phyloP scores from a whole-genome alignment of 2,797 vertebrate species.

The Myotis myotis region DNA sequence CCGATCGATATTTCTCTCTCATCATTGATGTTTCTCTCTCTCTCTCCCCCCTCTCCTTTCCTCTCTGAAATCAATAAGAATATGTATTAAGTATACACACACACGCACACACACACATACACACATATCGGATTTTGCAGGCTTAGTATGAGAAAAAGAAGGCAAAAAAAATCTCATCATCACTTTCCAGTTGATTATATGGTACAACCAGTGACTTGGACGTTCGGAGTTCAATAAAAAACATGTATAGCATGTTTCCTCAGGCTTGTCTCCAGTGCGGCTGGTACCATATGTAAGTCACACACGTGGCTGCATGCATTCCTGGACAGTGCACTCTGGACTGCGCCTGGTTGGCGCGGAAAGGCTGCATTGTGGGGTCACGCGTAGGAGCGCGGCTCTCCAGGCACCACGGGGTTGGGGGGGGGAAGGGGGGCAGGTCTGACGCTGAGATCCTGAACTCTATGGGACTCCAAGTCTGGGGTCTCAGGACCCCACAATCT shows the following conservation, averaged over 20 bases:
- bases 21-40: too few relatives aligned
- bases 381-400: fast-evolving
- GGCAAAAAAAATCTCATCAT: not conserved
- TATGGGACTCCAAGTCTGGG: not conserved
- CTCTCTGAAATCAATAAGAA: too few relatives aligned
- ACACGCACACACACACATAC: too few relatives aligned
- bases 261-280: not conserved
- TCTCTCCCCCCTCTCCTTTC: too few relatives aligned
- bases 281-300: not conserved
- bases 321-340: not conserved
- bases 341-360: fast-evolving
- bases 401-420: too few relatives aligned
- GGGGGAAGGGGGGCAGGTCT: fast-evolving
- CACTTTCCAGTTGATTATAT: not conserved
- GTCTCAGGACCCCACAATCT: not conserved
- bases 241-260: not conserved
- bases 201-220: not conserved
- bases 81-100: too few relatives aligned
- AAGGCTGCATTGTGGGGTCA: fast-evolving
- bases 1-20: too few relatives aligned
- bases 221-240: not conserved
- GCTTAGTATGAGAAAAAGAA: not conserved
- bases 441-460: not conserved
- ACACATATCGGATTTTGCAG: not conserved
- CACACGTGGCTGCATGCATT: fast-evolving